Percentiles rank a stretch among this genome's conserved stretches.
Evolutionary conservation across 2,888 invertebrate species (phyloP).

Genomic region (Scrobipalpa atriplicella): DNA sequence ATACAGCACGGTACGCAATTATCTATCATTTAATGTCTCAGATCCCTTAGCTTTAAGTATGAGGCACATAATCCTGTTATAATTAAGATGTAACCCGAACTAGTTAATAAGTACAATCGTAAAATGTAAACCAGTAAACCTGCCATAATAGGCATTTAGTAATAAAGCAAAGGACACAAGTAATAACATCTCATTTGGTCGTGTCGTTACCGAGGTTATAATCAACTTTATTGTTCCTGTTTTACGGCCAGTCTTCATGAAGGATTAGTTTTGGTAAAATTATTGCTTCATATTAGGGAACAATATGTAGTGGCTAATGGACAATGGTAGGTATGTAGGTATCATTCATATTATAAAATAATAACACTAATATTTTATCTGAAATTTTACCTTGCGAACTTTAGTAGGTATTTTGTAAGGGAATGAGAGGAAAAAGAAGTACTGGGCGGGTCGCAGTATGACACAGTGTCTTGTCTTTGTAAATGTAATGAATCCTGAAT

Average conservation of each 20-base stretch:
- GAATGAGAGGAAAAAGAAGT: no score
- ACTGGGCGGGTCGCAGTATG: no score
- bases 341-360: background rate
- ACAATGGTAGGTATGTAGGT: background rate
- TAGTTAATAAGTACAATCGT: conserved; percentile 28
- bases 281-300: conserved; percentile 33
- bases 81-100: conserved; percentile 21
- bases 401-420: no score
- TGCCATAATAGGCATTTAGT: conserved; percentile 41
- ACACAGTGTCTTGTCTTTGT: no score
- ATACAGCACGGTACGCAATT: no score
- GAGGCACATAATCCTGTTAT: background rate
- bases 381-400: no score
- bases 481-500: no score
- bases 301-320: conserved; percentile 30
- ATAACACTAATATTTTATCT: no score
- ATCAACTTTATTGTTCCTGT: conserved; percentile 41
- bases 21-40: no score
- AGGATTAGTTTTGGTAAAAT: conserved; percentile 38
- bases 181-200: conserved; percentile 38
- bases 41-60: no score
- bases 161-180: conserved; percentile 38
- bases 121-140: conserved; percentile 36
- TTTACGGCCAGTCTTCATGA: conserved; percentile 40
- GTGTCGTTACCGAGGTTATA: conserved; percentile 41